Conservation (phyloP, 1,140 invertebrate genomes). For the Drosophila mayri region DNA sequence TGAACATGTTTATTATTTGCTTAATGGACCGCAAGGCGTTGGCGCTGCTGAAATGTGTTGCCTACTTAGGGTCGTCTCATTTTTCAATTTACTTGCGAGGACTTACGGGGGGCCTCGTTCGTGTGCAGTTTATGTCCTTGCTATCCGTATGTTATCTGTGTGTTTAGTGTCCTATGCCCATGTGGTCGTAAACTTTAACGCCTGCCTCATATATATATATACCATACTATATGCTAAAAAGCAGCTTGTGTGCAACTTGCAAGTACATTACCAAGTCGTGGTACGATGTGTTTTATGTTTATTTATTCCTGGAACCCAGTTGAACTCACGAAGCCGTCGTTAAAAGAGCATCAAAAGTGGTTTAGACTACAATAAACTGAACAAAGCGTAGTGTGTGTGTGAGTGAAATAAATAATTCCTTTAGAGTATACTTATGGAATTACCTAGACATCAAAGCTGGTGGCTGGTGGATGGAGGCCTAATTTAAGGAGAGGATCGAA, state of each 20-base stretch:
- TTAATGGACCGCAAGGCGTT: slow-evolving; percentile 52
- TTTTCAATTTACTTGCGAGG: slow-evolving; percentile 48
- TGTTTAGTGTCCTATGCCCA: slow-evolving; percentile 42
- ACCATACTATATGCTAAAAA: slow-evolving; percentile 45
- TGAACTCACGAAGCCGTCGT: slow-evolving; percentile 53
- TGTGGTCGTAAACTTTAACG: slow-evolving; percentile 59
- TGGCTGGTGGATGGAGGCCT: neutral
- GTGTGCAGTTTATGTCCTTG: slow-evolving; percentile 23
- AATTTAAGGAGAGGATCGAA: slow-evolving; percentile 33
- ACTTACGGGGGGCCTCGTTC: neutral
- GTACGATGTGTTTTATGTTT: slow-evolving; percentile 59
- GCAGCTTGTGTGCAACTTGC: slow-evolving; percentile 19
- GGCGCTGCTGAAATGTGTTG: slow-evolving; percentile 26
- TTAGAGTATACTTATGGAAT: slow-evolving; percentile 19
- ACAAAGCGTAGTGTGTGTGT: slow-evolving; percentile 6
- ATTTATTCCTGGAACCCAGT: slow-evolving; percentile 34
- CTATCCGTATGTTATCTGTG: slow-evolving; percentile 27
- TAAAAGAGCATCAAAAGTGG: slow-evolving; percentile 57
- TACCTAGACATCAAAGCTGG: slow-evolving; percentile 41
- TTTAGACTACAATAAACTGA: slow-evolving; percentile 29
- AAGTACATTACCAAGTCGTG: slow-evolving; percentile 37
- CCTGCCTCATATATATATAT: neutral
- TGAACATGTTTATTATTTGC: slow-evolving; percentile 63
- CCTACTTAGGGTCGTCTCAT: slow-evolving; percentile 27
- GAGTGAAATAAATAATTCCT: slow-evolving; percentile 47